A percentile compares a stretch with the other conserved stretches of the same genome.
These are phyloP conservation scores for Eupithecia exiguata DNA, from an alignment of 2,888 invertebrate genomes.

Conservation along the genomic window DNA sequence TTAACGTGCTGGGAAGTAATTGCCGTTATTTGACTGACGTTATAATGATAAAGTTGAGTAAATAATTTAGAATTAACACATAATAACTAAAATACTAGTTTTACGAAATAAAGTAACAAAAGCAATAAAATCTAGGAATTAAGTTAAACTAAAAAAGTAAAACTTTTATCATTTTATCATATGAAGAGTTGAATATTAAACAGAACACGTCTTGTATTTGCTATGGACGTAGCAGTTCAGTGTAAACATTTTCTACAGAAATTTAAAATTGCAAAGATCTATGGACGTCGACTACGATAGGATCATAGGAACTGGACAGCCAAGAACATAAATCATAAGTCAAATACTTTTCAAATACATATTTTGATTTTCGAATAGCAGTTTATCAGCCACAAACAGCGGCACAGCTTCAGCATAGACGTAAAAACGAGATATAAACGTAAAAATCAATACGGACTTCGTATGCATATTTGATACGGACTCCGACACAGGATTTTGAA, in stretches of 20 bases:
- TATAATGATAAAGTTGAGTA: not conserved
- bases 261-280: not conserved
- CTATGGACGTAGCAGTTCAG: not conserved
- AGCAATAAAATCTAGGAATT: not conserved
- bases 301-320: not conserved
- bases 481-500: conserved; percentile 14
- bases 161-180: too few relatives aligned
- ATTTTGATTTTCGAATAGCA: conserved; percentile 3
- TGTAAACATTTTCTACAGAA: not conserved
- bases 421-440: not conserved
- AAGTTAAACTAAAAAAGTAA: not conserved
- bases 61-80: not conserved
- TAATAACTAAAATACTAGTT: too few relatives aligned
- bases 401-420: not conserved
- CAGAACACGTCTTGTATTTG: not conserved
- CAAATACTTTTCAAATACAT: not conserved
- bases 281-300: not conserved
- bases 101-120: too few relatives aligned
- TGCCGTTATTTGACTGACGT: not conserved
- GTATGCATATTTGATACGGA: conserved; percentile 17
- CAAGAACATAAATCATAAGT: not conserved
- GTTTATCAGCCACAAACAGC: conserved; percentile 5
- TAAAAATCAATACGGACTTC: conserved; percentile 26
- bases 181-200: not conserved
- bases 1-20: not conserved